Evolutionary conservation across 35 echinoderm and acorn worm species (phyloP).

Genomic region (Chiridota heheva): DNA sequence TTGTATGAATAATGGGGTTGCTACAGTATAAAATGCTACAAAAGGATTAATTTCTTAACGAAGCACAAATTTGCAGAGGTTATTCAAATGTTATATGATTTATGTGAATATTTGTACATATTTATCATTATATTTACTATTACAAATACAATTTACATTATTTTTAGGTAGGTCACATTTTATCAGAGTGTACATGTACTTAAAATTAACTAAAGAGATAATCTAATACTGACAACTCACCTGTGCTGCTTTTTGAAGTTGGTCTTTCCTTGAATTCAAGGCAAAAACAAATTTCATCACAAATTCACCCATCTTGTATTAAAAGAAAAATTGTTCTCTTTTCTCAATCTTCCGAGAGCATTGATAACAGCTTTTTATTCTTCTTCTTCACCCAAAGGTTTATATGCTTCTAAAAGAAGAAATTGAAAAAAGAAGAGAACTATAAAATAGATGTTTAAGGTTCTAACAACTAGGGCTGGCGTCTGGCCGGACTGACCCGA

Average conservation of each 20-base stretch:
- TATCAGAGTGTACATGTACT: neutral
- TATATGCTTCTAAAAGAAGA: no score
- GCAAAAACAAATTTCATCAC: neutral
- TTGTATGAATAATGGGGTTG: no score
- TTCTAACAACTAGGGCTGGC: no score
- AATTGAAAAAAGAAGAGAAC: no score
- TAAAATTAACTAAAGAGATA: neutral
- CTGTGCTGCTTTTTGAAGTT: slow-evolving; percentile 6
- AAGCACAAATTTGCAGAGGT: neutral
- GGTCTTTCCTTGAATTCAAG: neutral
- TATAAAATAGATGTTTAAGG: no score
- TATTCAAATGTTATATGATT: neutral
- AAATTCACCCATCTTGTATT: slow-evolving; percentile 5
- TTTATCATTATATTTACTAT: neutral
- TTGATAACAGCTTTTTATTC: no score
- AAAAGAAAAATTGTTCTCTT: no score
- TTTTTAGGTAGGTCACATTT: neutral
- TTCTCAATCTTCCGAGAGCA: no score
- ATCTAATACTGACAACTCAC: neutral
- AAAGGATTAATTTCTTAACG: neutral
- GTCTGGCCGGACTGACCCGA: no score
- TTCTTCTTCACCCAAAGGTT: no score
- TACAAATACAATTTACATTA: neutral
- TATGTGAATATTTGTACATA: neutral
- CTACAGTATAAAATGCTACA: no score